Conservation (phyloP, 2,113 vertebrate species). For the Mastomys natalensis region DNA sequence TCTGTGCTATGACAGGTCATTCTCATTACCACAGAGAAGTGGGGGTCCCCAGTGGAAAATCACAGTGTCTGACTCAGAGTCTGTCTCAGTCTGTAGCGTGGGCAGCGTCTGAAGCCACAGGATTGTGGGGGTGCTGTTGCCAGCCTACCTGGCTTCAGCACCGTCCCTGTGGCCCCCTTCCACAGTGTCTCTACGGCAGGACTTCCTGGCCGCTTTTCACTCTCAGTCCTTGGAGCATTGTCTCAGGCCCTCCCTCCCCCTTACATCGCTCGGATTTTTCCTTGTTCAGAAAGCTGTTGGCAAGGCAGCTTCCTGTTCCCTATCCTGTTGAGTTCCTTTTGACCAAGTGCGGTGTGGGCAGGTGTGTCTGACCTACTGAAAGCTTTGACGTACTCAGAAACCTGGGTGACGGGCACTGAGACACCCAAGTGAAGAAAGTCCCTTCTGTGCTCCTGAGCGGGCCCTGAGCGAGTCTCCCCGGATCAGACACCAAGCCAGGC, state of each 20-base stretch:
- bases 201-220: rapidly evolving
- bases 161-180: rapidly evolving
- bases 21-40: not conserved
- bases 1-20: not conserved
- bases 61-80: not conserved
- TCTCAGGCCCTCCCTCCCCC: not conserved
- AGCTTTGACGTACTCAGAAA: rapidly evolving
- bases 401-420: not conserved
- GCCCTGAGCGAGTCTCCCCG: not conserved
- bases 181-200: rapidly evolving
- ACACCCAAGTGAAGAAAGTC: rapidly evolving
- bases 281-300: not conserved
- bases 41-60: not conserved
- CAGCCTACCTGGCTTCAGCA: rapidly evolving
- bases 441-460: not conserved
- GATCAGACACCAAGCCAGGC: rapidly evolving
- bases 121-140: too few species aligned
- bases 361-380: rapidly evolving
- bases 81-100: not conserved
- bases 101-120: not conserved
- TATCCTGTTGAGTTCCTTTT: not conserved
- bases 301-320: not conserved
- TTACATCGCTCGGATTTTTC: not conserved
- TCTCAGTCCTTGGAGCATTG: not conserved
- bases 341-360: rapidly evolving